Base-by-base conservation (phyloP, 2,888 invertebrate species). In the Cenopis cana region DNA sequence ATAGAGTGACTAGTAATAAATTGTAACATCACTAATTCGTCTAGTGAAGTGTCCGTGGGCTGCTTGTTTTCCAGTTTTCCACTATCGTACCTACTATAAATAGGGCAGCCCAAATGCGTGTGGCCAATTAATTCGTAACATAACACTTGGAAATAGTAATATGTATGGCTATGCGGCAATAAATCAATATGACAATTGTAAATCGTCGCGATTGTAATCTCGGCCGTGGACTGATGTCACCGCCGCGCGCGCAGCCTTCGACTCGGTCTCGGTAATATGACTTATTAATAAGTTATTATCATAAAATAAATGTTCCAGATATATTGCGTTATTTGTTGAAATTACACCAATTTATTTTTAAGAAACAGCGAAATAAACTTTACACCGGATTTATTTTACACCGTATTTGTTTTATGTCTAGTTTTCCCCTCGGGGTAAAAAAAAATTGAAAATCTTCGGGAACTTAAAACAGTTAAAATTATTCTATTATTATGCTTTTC, bases 181-280 rank as follows among this genome's bases (percentile, higher is more conserved):
- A 89, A 89, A 91, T 91, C 91, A 90, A 91, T 89, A 88, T 82
- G 84, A 86, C 84, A 86, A 87, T 90, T 89, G 88, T 90, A 89
- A 89, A 89, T 89, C 87, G 89, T 85, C 81, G 83, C 84, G 91
- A 90, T 90, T 88, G 89, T 88, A 80, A 89, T 90, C 90, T 86
- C 80, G 79, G 78, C 79, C 81, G 82, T 81, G 78, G 81, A 80
- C 80, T 91, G 91, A 91, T 89, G 90, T 90, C 90, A 91, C 83
- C 75, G 72, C 83, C 75, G 72, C 66, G 70, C 72, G 73, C 74
- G 72, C 73, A 73, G 75, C 79, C 77, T 79, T 70, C 71, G 69
- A 55, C 54, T 46, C 60, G 46, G 60, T 70, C 54, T 46, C 60
- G 46, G 60, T 70, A 54, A 54, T 70, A 66, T 66, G 41, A 65